Percentiles rank a stretch among this genome's conserved stretches.
Conservation (phyloP, 2,797 vertebrate genomes). For the Neomorphus geoffroyi region DNA sequence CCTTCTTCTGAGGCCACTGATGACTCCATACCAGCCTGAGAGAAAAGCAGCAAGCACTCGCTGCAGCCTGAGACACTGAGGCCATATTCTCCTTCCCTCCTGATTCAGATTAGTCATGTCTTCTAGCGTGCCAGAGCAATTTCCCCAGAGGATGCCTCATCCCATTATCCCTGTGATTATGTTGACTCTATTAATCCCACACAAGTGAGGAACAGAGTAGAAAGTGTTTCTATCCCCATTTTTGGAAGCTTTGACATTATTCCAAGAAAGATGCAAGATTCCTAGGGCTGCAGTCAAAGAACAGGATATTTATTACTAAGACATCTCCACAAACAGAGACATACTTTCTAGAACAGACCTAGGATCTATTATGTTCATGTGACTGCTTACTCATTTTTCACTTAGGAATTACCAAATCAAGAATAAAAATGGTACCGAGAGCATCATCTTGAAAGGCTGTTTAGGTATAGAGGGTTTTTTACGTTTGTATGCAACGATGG, state of each 20-base stretch:
- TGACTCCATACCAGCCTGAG: background rate
- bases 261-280: background rate
- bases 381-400: background rate
- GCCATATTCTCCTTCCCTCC: background rate
- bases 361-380: background rate
- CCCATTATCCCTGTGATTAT: background rate
- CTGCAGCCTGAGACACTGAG: too few species aligned
- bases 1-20: background rate
- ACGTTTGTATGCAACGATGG: background rate
- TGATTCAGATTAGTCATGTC: background rate
- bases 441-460: background rate
- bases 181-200: background rate
- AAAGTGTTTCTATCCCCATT: background rate
- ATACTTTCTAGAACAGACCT: background rate
- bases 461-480: background rate
- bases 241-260: background rate
- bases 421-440: background rate
- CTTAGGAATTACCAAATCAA: background rate
- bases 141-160: background rate
- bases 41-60: background rate
- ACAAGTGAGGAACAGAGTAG: background rate
- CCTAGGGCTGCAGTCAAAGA: background rate
- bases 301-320: background rate
- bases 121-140: background rate
- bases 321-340: background rate